Evolutionary conservation across 2,797 vertebrate species (phyloP), one percentile per base, ranked within the genome.

Genomic region (Notolabrus celidotus): DNA sequence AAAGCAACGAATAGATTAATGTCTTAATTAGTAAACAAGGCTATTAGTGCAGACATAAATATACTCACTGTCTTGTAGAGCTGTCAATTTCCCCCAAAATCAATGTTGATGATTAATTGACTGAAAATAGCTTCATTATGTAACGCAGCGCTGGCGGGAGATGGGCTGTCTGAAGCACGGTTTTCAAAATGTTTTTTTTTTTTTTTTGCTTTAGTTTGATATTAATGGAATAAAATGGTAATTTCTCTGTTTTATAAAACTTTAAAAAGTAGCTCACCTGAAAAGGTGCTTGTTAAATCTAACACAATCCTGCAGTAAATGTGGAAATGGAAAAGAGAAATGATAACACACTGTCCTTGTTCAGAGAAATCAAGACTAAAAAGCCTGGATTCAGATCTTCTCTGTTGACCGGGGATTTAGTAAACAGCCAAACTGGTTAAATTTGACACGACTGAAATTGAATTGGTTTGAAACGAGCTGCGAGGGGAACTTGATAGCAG

Each of bases 51-150:
- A 47, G 47, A 52, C 64, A 54, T 61, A 50, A 66, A 76, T 81
- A 46, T 47, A 22, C 16, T 31, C 56, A 31, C 6, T 36, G 38
- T 52, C 17, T 23, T 67, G 52, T 20, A 14, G n/a, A 58, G 15
- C 42, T 64, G 41, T 79, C 68, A 73, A 14, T 57, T 70, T 16
- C 20, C 10, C 58, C 53, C 43, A 33, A 72, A 77, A 69, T 78
- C 50, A 76, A 58, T 74, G 25, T 17, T 58, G 52, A 63, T 74
- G 66, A 81, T 67, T 47, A 68, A 75, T 55, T 46, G 49, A 64
- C 27, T 66, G 45, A 70, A 67, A 73, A 61, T 47, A 51, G 51
- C 17, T 43, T 47, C 12, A 49, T 67, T 69, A 47, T 10, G 3
- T 50, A 66, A 62, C 29, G 46, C 56, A 52, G 4, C 9, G 3